phyloP scores from a whole-genome alignment of 1,140 invertebrate species.

The Nasonia vitripennis region DNA sequence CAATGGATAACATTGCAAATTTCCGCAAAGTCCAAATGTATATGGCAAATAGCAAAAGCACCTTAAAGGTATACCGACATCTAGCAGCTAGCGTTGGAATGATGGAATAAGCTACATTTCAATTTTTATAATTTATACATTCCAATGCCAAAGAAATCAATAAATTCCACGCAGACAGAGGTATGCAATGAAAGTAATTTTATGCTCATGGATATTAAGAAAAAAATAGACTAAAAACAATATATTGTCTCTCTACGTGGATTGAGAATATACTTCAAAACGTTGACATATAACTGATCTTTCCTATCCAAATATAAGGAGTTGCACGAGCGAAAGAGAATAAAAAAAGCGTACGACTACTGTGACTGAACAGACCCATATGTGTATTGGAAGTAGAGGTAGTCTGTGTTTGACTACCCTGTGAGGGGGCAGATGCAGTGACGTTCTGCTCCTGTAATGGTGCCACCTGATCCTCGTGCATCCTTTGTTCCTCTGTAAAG shows the following conservation, averaged over 20 bases:
- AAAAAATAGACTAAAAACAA: neutral
- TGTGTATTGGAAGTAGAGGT: conserved; percentile 71
- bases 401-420: conserved; percentile 71
- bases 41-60: conserved; percentile 50
- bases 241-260: conserved; percentile 32
- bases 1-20: conserved; percentile 32
- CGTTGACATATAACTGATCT: conserved; percentile 30
- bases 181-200: neutral
- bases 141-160: conserved; percentile 39
- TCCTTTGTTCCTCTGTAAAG: conserved; percentile 73
- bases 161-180: conserved; percentile 41
- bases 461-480: conserved; percentile 70
- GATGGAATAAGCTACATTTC: conserved; percentile 2
- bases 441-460: conserved; percentile 67
- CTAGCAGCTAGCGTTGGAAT: conserved; percentile 40
- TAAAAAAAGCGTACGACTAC: conserved; percentile 68
- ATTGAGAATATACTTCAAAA: conserved; percentile 3
- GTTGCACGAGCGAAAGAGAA: conserved; percentile 48
- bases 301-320: conserved; percentile 48
- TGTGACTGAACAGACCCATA: conserved; percentile 74
- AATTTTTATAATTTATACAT: neutral
- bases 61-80: conserved; percentile 37
- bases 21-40: conserved; percentile 9
- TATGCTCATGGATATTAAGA: neutral
- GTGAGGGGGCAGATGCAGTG: conserved; percentile 68